Base-by-base conservation (phyloP, 2,113 vertebrate species). In the Ailurus styani region DNA sequence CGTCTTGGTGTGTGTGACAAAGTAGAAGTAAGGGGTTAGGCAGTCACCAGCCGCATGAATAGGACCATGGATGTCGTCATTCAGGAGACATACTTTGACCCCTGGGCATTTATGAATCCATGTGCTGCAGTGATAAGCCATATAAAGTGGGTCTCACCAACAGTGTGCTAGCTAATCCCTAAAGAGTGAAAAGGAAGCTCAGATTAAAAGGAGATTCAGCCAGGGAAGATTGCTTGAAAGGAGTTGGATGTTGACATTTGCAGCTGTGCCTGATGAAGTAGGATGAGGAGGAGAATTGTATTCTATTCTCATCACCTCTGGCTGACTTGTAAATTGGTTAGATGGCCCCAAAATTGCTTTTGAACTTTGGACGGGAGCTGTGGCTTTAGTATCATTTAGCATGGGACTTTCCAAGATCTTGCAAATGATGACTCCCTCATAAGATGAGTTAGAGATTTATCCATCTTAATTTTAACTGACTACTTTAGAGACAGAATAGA, bases 391-490 rank as follows among this genome's bases (percentile, higher is more conserved):
- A 37, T 60, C 52, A 70, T 72, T 73, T 90, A 93, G 68, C 37
- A 34, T 60, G 57, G 40, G 70, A n/a, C 70, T 97, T 95, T 97
- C 40, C 47, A 90, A 96, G 73, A 84, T 50, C 25, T 86, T 93
- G 40, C 60, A 93, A 90, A 81, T 87, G 57, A 77, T 85, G 79
- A 84, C 57, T 87, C 18, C 54, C 40, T 88, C 45, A 34, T 25
- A 54, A 0, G 2, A 50, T 27, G 25, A 70, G 23, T 82, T 68
- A 90, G 60, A 93, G 2, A 90, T 90, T 79, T 88, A 86, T 34
- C 75, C 34, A 66, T n/a, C 47, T 95, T 94, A 64, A 95, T 89
- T 92, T 79, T 92, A 96, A 88, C 84, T 50, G 90, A 45, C 78
- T 66, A 27, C 84, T 88, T 87, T 91, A 73, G 52, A 23, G 57